Base-by-base conservation (phyloP, 2,797 vertebrate species). In the Sebastiscus albofasciatus region DNA sequence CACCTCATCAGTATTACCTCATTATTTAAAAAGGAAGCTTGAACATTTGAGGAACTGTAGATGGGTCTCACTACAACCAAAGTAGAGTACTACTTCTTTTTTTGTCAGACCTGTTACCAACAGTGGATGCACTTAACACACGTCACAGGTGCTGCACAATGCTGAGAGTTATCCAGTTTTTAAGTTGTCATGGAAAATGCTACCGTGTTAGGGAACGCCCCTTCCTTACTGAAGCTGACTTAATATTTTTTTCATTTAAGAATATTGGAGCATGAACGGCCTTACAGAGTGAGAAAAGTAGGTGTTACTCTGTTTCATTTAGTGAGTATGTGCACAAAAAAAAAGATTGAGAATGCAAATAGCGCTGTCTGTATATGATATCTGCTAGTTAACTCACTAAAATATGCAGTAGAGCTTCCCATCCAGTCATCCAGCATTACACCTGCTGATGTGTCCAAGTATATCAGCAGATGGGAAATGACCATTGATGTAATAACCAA, bases 1-100 rank as follows among this genome's bases (percentile, higher is more conserved):
- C 92, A 93, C 94, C 93, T 94, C 93, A 89, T 91, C 93, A 95
- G 94, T 95, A 95, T 95, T 95, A 95, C 94, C 94, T 94, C 93
- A 88, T 91, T 84, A 79, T 88, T 90, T 90, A 89, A 90, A 84
- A 87, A 81, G 79, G 65, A 92, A 89, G 77, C 82, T 89, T 89
- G 91, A 91, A 92, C 81, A 26, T 83, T 77, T 74, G 59, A 78
- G 80, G 77, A 74, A 83, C 79, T 67, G 74, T 83, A 83, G 72
- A 78, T 33, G 42, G 42, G 49, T 89, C 67, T 91, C 72, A 89
- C 72, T 88, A 36, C 80, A 90, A 93, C 90, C 91, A 92, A 92
- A 93, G 85, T 54, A 70, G 78, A 84, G 74, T 72, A 78, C 29
- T 75, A 34, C 67, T 80, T 86, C 4, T 75, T 36, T 79, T 71